Evolutionary conservation across 1,140 invertebrate species (phyloP).

Genomic region (Procambarus clarkii): DNA sequence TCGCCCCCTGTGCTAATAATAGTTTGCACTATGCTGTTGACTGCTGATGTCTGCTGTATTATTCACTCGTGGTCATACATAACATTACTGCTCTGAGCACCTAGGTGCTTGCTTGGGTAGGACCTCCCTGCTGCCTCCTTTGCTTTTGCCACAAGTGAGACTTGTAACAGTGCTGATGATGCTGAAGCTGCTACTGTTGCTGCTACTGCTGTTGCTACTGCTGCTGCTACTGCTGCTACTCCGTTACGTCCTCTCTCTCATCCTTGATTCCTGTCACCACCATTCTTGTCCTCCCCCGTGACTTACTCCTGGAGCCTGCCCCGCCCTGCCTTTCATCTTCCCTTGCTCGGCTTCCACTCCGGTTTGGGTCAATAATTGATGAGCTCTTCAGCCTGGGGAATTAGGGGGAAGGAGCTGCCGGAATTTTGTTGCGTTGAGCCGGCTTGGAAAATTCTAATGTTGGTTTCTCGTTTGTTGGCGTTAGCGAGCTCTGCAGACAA

Average conservation of each 20-base stretch:
- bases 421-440: constrained; percentile 2
- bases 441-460: background rate
- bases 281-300: no score
- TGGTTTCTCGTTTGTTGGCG: background rate
- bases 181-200: background rate
- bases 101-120: no score
- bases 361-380: constrained; percentile 4
- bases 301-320: background rate
- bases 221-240: background rate
- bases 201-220: background rate
- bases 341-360: constrained; percentile 2
- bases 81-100: no score
- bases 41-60: no score
- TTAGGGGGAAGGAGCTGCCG: constrained; percentile 1
- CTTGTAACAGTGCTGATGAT: background rate
- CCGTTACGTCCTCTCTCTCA: no score
- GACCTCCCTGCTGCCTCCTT: background rate
- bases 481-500: background rate
- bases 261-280: no score
- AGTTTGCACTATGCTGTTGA: no score
- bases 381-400: background rate
- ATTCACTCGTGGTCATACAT: no score
- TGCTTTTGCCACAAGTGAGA: background rate
- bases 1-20: no score
- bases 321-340: background rate